A percentile compares a stretch with the other conserved stretches of the same genome.
phyloP scores from a whole-genome alignment of 2,797 vertebrate genomes.

The Numenius phaeopus region DNA sequence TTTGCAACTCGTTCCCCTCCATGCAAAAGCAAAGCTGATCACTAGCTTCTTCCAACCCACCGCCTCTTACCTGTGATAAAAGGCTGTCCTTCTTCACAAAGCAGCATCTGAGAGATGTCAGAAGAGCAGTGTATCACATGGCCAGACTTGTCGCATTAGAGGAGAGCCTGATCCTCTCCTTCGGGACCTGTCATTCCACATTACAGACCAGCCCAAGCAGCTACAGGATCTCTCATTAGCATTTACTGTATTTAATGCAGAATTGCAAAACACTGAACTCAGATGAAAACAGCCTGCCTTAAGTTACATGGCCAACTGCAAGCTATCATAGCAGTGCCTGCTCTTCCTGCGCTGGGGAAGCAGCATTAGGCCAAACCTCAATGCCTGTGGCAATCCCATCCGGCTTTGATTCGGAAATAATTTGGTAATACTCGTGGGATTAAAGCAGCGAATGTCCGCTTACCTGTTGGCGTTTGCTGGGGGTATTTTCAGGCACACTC shows the following conservation, averaged over 20 bases:
- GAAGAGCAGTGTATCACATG: neutral
- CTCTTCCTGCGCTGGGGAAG: neutral
- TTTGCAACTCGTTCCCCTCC: neutral
- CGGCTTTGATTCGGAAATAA: neutral
- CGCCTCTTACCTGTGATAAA: neutral
- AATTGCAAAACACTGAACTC: neutral
- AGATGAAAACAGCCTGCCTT: neutral
- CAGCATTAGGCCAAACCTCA: neutral
- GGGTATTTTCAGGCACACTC: accelerated
- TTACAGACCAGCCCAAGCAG: neutral
- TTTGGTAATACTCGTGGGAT: neutral
- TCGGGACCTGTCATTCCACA: neutral
- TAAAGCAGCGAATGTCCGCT: neutral
- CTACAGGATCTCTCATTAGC: neutral
- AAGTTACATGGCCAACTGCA: neutral
- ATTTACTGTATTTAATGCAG: neutral
- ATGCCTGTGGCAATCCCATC: neutral
- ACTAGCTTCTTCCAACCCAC: neutral
- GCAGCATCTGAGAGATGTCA: neutral
- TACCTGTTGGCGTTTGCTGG: accelerated
- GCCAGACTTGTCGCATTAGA: neutral
- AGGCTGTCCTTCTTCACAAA: neutral
- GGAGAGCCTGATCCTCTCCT: neutral
- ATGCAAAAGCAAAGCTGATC: neutral
- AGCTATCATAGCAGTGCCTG: accelerated